phyloP scores from a whole-genome alignment of 2,113 vertebrate species.

The Tragelaphus buxtoni region DNA sequence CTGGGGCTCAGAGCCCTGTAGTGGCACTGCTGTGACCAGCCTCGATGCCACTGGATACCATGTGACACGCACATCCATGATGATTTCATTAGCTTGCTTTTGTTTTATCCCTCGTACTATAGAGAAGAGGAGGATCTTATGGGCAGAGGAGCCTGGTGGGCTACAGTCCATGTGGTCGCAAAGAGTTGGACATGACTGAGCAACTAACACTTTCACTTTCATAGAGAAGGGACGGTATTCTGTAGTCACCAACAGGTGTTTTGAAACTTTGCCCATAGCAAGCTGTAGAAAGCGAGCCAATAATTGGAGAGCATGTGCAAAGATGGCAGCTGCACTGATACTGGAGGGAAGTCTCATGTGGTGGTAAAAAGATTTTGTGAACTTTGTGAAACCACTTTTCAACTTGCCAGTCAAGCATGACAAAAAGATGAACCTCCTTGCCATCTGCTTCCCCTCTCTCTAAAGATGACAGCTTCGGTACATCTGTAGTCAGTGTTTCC shows the following conservation, averaged over 20 bases:
- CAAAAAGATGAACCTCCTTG: conserved; percentile 2
- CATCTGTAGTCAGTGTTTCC: conserved; percentile 8
- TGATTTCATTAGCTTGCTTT: background rate
- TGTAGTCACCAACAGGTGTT: background rate
- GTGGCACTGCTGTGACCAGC: background rate
- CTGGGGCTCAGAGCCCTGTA: background rate
- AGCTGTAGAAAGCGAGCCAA: background rate
- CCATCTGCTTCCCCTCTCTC: conserved; percentile 29
- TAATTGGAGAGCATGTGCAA: background rate
- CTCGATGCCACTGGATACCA: background rate
- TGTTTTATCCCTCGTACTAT: background rate
- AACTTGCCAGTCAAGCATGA: conserved; percentile 19
- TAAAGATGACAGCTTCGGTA: background rate
- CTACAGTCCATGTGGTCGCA: background rate
- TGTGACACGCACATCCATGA: background rate
- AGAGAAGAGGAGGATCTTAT: background rate
- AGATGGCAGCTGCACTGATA: background rate
- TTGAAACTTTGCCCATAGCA: background rate
- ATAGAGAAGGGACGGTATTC: background rate
- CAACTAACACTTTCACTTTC: background rate
- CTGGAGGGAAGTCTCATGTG: background rate
- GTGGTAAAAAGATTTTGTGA: background rate
- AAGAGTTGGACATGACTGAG: background rate
- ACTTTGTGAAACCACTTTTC: background rate
- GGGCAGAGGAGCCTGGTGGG: background rate